A percentile compares a stretch with the other conserved stretches of the same genome.
Conservation (phyloP, 1,140 invertebrate species). For the Dermatophagoides farinae region DNA sequence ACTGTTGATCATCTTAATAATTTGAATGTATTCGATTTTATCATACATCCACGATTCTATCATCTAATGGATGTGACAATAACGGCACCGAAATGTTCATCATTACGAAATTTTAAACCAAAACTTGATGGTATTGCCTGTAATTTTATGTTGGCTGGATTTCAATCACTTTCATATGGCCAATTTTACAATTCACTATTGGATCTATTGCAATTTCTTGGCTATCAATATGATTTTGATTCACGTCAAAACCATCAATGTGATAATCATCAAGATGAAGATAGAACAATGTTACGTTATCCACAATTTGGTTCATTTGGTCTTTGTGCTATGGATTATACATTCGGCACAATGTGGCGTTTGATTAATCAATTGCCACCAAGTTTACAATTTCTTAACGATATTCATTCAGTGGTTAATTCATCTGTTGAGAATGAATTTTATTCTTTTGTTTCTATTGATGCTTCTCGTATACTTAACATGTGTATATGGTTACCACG, state of each 20-base stretch:
- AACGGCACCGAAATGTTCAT: neutral
- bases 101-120: constrained; percentile 39
- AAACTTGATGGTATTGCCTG: constrained; percentile 74
- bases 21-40: neutral
- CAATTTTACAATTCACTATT: constrained; percentile 63
- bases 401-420: constrained; percentile 31
- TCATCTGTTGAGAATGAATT: neutral
- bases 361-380: constrained; percentile 60
- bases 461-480: constrained; percentile 38
- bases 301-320: constrained; percentile 11
- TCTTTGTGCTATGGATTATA: constrained; percentile 67
- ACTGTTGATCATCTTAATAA: neutral
- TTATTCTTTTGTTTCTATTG: neutral
- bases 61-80: constrained; percentile 46
- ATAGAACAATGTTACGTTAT: constrained; percentile 18
- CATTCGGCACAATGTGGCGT: constrained; percentile 65
- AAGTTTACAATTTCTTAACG: constrained; percentile 52
- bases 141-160: constrained; percentile 64
- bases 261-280: constrained; percentile 9
- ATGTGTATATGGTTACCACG: constrained; percentile 51
- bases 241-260: constrained; percentile 1
- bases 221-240: constrained; percentile 26
- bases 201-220: constrained; percentile 35
- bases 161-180: constrained; percentile 66
- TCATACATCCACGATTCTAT: constrained; percentile 64